phyloP scores from a whole-genome alignment of 2,797 vertebrate genomes.

The Lacerta bilineata region DNA sequence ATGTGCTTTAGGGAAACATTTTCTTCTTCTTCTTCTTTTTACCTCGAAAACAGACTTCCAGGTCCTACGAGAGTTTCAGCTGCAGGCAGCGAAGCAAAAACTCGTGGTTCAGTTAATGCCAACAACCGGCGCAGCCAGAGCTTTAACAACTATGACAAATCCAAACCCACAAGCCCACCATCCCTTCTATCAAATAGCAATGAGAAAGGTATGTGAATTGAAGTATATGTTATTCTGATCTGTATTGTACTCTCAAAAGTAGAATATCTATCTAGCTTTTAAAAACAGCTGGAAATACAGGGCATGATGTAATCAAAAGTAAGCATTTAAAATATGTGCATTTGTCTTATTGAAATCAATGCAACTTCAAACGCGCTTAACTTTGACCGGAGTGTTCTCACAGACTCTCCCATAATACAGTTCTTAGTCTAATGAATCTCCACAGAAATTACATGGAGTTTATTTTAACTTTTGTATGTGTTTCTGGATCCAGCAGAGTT shows the following conservation, averaged over 20 bases:
- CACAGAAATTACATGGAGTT: neutral
- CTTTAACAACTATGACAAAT: constrained; percentile 93
- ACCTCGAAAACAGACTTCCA: constrained; percentile 87
- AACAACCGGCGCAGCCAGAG: constrained; percentile 96
- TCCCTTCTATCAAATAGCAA: constrained; percentile 68
- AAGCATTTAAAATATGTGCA: neutral
- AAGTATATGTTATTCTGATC: neutral
- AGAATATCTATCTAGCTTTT: neutral
- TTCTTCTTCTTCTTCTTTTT: constrained; percentile 48
- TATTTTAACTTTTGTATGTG: neutral
- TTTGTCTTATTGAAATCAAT: neutral
- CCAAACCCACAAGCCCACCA: constrained; percentile 85
- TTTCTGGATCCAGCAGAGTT: neutral
- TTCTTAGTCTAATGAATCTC: neutral
- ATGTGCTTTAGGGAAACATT: neutral
- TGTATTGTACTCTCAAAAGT: neutral
- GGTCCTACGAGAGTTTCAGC: constrained; percentile 92
- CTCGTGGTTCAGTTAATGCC: constrained; percentile 84
- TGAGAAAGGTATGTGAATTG: constrained; percentile 87
- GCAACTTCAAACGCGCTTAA: neutral
- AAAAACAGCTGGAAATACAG: fast-evolving
- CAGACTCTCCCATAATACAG: neutral
- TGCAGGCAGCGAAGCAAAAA: constrained; percentile 90
- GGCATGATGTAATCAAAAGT: neutral
- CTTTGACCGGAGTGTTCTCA: neutral